These are phyloP conservation scores for Drosophila nr. perissopoda DNA, from an alignment of 2,888 invertebrate species.

Conservation along the genomic window DNA sequence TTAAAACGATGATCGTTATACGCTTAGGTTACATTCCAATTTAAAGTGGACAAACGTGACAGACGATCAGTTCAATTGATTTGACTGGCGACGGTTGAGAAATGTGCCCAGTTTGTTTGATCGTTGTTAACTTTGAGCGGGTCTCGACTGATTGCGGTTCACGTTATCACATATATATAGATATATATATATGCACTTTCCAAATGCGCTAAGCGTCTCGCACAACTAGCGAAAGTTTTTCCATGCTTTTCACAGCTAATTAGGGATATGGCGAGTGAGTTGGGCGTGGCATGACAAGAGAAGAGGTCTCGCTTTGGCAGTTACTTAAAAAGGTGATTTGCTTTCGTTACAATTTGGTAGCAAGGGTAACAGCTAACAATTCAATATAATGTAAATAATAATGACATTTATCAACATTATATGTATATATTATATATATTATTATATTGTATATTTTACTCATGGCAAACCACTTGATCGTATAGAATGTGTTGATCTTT, in stretches of 20 bases:
- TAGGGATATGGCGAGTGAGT: constrained; percentile 32
- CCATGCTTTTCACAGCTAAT: constrained; percentile 57
- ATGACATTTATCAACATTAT: neutral
- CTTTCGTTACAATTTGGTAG: neutral
- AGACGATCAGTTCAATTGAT: constrained; percentile 63
- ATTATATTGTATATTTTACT: neutral
- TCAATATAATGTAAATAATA: neutral
- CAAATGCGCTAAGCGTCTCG: constrained; percentile 28
- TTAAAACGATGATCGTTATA: constrained; percentile 15
- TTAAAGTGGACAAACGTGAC: constrained; percentile 67
- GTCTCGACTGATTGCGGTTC: constrained; percentile 27
- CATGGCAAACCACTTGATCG: neutral
- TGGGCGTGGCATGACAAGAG: constrained; percentile 5
- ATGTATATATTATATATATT: neutral
- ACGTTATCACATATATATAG: constrained; percentile 39
- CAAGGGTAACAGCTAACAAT: neutral
- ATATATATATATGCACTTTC: constrained; percentile 49
- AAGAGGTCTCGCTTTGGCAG: constrained; percentile 8
- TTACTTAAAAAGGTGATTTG: constrained; percentile 1
- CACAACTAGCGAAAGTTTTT: constrained; percentile 61
- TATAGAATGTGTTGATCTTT: neutral
- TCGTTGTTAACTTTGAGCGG: neutral
- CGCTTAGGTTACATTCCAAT: constrained; percentile 22
- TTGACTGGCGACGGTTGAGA: constrained; percentile 40
- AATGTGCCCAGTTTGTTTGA: constrained; percentile 44